Percentiles rank a stretch among this genome's conserved stretches.
These are phyloP conservation scores for Podarcis cretensis DNA, from an alignment of 2,113 vertebrate genomes.

Conservation along the genomic window DNA sequence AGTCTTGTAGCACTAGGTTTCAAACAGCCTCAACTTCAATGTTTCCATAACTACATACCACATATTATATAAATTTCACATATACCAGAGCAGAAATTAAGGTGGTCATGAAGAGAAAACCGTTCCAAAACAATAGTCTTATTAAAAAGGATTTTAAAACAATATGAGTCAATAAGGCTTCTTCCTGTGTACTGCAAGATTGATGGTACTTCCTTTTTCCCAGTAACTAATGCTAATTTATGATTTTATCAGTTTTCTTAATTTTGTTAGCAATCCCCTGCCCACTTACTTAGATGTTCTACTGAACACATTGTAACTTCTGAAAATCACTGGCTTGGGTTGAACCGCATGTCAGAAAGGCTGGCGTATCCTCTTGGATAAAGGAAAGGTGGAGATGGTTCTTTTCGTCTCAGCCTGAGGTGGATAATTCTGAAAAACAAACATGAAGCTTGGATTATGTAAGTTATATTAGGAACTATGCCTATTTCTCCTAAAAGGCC, in stretches of 20 bases:
- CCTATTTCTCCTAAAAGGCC: background rate
- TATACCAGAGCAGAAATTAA: background rate
- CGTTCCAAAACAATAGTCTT: slow-evolving; percentile 2
- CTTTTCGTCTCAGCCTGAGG: fast-evolving
- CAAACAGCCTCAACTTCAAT: slow-evolving; percentile 6
- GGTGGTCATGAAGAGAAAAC: background rate
- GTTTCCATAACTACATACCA: background rate
- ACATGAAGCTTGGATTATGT: background rate
- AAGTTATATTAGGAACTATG: background rate
- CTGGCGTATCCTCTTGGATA: fast-evolving
- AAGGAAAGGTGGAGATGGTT: fast-evolving
- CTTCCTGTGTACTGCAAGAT: background rate
- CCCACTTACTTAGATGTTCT: background rate
- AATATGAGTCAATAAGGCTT: background rate
- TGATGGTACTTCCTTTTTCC: background rate
- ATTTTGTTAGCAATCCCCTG: background rate
- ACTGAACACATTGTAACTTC: background rate
- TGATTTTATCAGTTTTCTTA: background rate
- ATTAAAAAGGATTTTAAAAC: background rate
- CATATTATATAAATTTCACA: slow-evolving; percentile 9
- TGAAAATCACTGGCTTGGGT: slow-evolving; percentile 2
- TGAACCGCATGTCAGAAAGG: fast-evolving
- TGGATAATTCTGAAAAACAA: background rate
- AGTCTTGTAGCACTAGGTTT: background rate
- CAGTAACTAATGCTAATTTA: fast-evolving